Base-by-base conservation (phyloP, 1,140 invertebrate genomes). In the Megalonaias nervosa region DNA sequence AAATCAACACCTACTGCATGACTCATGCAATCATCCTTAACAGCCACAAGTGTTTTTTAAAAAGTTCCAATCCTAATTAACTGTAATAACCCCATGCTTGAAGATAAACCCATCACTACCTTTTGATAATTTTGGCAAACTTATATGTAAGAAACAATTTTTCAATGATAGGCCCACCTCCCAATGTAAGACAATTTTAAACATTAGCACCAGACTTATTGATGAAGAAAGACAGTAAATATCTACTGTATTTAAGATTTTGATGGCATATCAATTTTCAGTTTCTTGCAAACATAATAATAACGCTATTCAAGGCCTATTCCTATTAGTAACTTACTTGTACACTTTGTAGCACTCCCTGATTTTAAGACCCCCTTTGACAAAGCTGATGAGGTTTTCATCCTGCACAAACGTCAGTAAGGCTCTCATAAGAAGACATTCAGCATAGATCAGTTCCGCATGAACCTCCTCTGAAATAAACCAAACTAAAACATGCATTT, bases 361-460 rank as follows among this genome's bases (percentile, higher is more conserved):
- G 82, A 99, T 97, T 92, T 97, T 97, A 59, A 99, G 92, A 77
- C 97, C 97, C 77, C 97, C 97, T 87, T 96, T 97, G 31, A 99
- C 94, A 85, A 99, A 96, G 88, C 96, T 97, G 19, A 97, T 93
- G 61, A 99, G 92, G 83, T 96, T 98, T 89, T 99, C 98, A 88
- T 99, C 97, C 86, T 98, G 97, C 85, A 98, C 94, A 89, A 98
- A 97, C 16, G 95, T 96, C 60, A 99, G 92, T 85, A 98, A 93
- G 2, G 98, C 95, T 85, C 96, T 94, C 26, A 98, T 91, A 48
- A 99, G 91, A 14, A 98, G 92, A 59, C 95, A 94, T 91, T 99
- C 97, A 19, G 97, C 97, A 91, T 97, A 97, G 87, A 96, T 97
- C 38, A 99, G 90, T 89, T 99, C 97, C 3, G 98, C 98, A 92